Evolutionary conservation across 23 tunicate species (phyloP).

Genomic region (Ciona savignyi): DNA sequence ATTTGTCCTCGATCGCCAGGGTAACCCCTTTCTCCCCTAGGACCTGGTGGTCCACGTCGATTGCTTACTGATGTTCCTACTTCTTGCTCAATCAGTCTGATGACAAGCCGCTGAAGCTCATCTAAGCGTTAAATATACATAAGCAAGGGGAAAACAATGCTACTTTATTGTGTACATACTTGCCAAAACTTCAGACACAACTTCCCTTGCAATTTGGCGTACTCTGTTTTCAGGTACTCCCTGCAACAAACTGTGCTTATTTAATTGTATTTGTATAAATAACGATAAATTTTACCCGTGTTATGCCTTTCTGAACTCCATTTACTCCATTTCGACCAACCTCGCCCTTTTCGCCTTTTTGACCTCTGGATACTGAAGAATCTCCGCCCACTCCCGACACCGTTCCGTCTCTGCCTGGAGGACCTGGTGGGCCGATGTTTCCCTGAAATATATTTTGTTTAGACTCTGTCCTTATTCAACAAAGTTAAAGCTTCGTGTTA

Average conservation of each 20-base stretch:
- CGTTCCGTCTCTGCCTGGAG: constrained; percentile 16
- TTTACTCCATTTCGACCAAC: constrained; percentile 39
- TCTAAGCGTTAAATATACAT: constrained; percentile 2
- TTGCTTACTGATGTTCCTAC: background rate
- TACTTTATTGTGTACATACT: no score
- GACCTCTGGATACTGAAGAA: no score
- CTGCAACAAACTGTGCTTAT: constrained; percentile 2
- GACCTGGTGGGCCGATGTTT: constrained; percentile 39
- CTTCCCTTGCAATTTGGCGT: constrained; percentile 41
- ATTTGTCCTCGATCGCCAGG: constrained; percentile 27
- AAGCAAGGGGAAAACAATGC: no score
- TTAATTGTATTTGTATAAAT: background rate
- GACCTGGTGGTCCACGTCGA: constrained; percentile 42
- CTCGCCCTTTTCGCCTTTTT: constrained; percentile 52
- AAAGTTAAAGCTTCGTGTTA: background rate
- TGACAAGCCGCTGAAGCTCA: constrained; percentile 27
- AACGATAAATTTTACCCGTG: background rate
- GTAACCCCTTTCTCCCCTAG: constrained; percentile 37
- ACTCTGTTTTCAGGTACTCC: constrained; percentile 41
- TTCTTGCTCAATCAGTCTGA: constrained; percentile 10
- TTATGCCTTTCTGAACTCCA: constrained; percentile 31
- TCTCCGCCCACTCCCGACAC: background rate
- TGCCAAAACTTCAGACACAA: constrained; percentile 31
- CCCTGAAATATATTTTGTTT: constrained; percentile 12
- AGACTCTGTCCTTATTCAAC: background rate